phyloP scores from a whole-genome alignment of 2,888 invertebrate genomes.

The Blastobasis adustella region DNA sequence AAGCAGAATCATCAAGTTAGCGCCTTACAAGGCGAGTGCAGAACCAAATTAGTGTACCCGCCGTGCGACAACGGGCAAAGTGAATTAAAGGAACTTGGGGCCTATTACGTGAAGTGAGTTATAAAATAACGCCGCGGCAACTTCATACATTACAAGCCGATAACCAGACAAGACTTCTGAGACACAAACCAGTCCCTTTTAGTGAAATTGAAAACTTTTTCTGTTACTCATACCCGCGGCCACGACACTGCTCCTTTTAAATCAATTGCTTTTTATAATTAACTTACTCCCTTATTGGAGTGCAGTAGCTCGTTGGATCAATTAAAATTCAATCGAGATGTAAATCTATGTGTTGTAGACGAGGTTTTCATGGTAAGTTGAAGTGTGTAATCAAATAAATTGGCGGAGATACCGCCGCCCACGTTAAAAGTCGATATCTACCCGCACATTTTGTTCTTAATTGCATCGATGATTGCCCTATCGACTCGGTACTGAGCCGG shows the following conservation, averaged over 20 bases:
- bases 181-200: constrained; percentile 76
- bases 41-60: constrained; percentile 46
- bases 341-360: constrained; percentile 56
- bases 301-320: constrained; percentile 64
- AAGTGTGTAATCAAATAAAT: constrained; percentile 47
- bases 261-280: constrained; percentile 75
- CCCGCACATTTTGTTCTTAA: too few species aligned
- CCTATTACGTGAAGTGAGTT: constrained; percentile 72
- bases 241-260: constrained; percentile 69
- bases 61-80: constrained; percentile 43
- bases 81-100: constrained; percentile 62
- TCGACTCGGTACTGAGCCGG: too few species aligned
- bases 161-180: constrained; percentile 75
- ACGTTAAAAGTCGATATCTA: too few species aligned
- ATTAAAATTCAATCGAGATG: constrained; percentile 68
- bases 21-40: constrained; percentile 4
- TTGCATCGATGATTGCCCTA: too few species aligned
- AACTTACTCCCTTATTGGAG: constrained; percentile 66
- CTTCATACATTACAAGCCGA: constrained; percentile 75
- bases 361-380: constrained; percentile 38
- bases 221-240: constrained; percentile 69
- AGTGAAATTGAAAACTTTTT: constrained; percentile 76
- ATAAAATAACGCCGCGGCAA: constrained; percentile 70
- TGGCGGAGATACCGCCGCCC: constrained; percentile 14
- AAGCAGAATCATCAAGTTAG: too few species aligned